Base-by-base conservation (phyloP, 1,140 invertebrate genomes). In the Gryllus bimaculatus region DNA sequence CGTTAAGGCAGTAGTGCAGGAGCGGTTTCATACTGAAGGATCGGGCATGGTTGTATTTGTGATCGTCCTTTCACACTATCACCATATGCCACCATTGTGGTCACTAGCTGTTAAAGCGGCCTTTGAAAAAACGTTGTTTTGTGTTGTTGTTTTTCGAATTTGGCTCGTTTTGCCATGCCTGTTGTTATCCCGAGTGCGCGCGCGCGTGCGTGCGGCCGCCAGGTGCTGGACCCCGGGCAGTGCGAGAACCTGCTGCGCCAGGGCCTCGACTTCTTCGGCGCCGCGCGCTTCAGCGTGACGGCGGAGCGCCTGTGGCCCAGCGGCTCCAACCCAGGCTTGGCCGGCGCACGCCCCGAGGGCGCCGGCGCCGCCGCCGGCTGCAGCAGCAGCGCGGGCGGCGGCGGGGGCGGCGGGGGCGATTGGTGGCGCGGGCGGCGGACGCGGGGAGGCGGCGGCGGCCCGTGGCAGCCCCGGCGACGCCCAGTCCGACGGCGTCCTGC, bases 231-330 rank as follows among this genome's bases (percentile, higher is more conserved):
- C 20, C 82, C 84, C 0, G 81, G 79, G 15, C 85, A 88, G n/a
- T 87, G 87, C 80, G 87, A 88, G 78, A 81, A 83, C 0, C 78
- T 88, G 0, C 79, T 88, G 7, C 83, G 85, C 49, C 84, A 87
- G 75, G 87, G 87, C 8, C 78, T 88, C 8, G 84, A 88, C 75
- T 88, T 88, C 73, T 88, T 87, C 48, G 86, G 86, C 0, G 86
- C 84, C 0, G 85, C 84, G 0, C 84, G 87, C 8, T 88, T 88
- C 76, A 81, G 81, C 8, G 87, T 84, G 0, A 79, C 87, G 0
- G 86, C 87, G 0, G 87, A 87, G 79, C 84, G 85, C n/a, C 86
- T 84, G 82, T 84, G 85, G 82, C 83, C 84, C 2, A 81, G 81
- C 8, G 54, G 39, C 0, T 54, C 15, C 48, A 76, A 82, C 15